Evolutionary conservation across 2,113 vertebrate genomes (phyloP), one percentile per base, ranked within the genome.

Genomic region (Artemisiospiza belli): DNA sequence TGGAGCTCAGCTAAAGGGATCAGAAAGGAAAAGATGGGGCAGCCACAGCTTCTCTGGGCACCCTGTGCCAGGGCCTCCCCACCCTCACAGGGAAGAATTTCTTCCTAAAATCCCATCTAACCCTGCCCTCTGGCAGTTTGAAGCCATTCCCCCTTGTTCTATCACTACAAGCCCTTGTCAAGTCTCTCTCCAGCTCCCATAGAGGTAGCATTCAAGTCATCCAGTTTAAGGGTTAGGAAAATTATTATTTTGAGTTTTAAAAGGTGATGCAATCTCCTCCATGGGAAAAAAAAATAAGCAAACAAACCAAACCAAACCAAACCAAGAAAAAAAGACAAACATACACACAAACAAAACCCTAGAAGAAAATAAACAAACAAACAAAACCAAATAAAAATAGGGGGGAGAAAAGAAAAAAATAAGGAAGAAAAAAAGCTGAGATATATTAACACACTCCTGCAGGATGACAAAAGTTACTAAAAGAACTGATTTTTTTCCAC

Each of bases 11-110:
- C 27, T 28, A 5, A 64, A 14, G 12, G 28, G 20, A 54, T 62
- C 28, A n/a, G 25, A 43, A 55, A 75, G n/a, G 27, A 88, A 63
- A 58, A 69, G 28, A 43, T 43, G 51, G 15, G 1, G 25, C 31
- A 57, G 25, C 13, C 58, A 31, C 58, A 64, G 31, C 25, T 49
- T 9, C 35, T 43, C 51, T 88, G 49, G 39, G 30, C 5, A 79
- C 0, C 10, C 41, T 31, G n/a, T 49, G 30, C 57, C 30, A 63
- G 47, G 15, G 8, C 12, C 33, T 33, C 18, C 0, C 6, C 30
- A 12, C 4, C 64, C 15, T 80, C 11, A 12, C 20, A 64, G 35
- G 35, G 3, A 31, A 12, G 21, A 35, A 51, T 80, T 66, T 11
- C 11, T 37, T 15, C 51, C 31, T 0, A 12, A 58, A 1, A 58